Evolutionary conservation across 2,888 invertebrate species (phyloP).

Genomic region (Cynaeus angustus): DNA sequence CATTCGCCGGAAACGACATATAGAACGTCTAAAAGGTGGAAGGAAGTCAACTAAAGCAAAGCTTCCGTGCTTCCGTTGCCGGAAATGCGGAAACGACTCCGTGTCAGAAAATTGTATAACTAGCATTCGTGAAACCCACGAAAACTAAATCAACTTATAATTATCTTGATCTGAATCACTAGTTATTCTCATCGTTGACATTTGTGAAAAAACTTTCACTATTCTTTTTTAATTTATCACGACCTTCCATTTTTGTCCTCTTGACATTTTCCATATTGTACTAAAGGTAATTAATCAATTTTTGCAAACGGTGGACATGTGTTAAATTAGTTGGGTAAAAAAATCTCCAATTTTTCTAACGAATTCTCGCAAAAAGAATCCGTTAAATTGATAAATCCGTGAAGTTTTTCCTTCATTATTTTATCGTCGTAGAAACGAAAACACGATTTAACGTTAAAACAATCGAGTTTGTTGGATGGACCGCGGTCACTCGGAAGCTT

Average conservation of each 20-base stretch:
- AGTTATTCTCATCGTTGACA: background rate
- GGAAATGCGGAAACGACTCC: constrained; percentile 30
- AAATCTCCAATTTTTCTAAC: background rate
- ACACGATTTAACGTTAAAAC: constrained; percentile 44
- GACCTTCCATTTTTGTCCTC: constrained; percentile 17
- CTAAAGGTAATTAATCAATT: constrained; percentile 16
- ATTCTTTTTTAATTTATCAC: background rate
- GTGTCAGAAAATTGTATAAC: constrained; percentile 13
- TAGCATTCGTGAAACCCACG: background rate
- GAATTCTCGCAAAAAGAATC: background rate
- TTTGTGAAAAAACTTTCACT: constrained; percentile 3
- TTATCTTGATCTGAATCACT: background rate
- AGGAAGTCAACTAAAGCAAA: constrained; percentile 41
- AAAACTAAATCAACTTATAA: background rate
- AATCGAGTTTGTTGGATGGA: constrained; percentile 48
- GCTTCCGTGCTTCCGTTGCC: constrained; percentile 31
- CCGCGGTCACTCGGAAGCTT: constrained; percentile 50
- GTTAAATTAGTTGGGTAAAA: background rate
- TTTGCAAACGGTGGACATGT: constrained; percentile 9
- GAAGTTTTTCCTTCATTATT: constrained; percentile 11
- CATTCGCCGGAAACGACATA: constrained; percentile 35
- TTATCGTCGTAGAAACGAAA: constrained; percentile 24
- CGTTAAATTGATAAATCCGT: constrained; percentile 9
- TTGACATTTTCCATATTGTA: constrained; percentile 23
- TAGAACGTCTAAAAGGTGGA: constrained; percentile 41